Evolutionary conservation across 2,113 vertebrate species (phyloP).

Genomic region (Psilopsiagon aymara): DNA sequence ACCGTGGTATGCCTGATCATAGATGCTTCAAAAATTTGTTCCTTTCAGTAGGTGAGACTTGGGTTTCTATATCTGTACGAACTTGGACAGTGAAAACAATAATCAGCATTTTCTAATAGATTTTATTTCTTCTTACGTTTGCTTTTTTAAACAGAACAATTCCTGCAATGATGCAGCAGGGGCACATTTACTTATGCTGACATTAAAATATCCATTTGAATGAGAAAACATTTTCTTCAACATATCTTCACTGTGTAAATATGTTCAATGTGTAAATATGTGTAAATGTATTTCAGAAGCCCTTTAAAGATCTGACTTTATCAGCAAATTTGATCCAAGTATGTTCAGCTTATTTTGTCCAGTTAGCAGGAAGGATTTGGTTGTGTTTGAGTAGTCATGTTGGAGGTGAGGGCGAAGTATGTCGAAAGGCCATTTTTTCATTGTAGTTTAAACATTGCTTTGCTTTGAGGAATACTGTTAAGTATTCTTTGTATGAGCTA

Average conservation of each 20-base stretch:
- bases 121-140: neutral
- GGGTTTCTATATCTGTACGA: neutral
- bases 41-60: neutral
- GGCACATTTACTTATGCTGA: neutral
- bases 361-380: neutral
- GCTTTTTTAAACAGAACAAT: neutral
- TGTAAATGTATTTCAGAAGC: neutral
- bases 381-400: neutral
- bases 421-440: neutral
- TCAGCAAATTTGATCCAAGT: neutral
- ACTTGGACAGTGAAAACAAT: neutral
- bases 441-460: neutral
- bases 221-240: neutral
- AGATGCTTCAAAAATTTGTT: neutral
- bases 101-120: neutral
- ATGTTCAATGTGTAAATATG: neutral
- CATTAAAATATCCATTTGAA: neutral
- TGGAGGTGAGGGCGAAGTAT: neutral
- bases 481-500: neutral
- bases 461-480: neutral
- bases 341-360: neutral
- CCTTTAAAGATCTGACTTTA: neutral
- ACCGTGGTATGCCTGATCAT: neutral
- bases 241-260: neutral
- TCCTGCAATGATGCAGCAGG: neutral